Conservation (phyloP, 2,797 vertebrate genomes). For the Sebastes cheni region DNA sequence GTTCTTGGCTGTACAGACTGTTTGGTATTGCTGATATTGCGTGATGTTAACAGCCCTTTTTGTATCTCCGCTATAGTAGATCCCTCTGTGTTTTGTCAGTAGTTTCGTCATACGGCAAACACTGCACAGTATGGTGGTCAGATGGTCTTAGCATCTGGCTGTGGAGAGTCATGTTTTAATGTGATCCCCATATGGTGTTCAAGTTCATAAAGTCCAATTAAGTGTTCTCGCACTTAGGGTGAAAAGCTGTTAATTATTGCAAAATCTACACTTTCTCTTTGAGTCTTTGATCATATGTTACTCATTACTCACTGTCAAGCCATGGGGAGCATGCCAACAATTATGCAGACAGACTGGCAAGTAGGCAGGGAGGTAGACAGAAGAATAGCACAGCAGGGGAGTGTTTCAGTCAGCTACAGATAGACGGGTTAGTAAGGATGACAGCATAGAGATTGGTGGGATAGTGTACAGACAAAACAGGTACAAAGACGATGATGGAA, state of each 20-base stretch:
- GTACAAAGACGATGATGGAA: background rate
- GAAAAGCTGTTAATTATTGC: conserved; percentile 63
- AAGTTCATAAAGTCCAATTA: conserved; percentile 55
- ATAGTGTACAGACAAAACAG: background rate
- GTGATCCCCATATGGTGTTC: conserved; percentile 47
- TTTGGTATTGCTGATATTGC: background rate
- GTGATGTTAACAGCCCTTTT: conserved; percentile 6
- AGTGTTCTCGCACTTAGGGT: conserved; percentile 37
- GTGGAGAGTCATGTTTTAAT: conserved; percentile 10
- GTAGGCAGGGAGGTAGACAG: conserved; percentile 33
- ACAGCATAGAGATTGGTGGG: background rate
- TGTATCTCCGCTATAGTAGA: background rate
- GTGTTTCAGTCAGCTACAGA: conserved; percentile 39
- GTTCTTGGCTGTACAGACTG: background rate
- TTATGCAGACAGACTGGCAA: conserved; percentile 43
- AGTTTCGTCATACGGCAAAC: background rate
- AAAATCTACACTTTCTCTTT: conserved; percentile 55
- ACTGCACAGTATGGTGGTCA: conserved; percentile 33
- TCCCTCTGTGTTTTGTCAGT: background rate
- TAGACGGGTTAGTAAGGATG: conserved; percentile 15
- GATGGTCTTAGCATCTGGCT: conserved; percentile 51
- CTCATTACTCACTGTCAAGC: conserved; percentile 62
- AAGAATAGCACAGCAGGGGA: conserved; percentile 26
- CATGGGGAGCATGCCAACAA: conserved; percentile 34
- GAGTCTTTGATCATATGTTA: conserved; percentile 48